Evolutionary conservation across 2,888 invertebrate genomes (phyloP), one percentile per base, ranked within the genome.

Genomic region (Corbicula japonica): DNA sequence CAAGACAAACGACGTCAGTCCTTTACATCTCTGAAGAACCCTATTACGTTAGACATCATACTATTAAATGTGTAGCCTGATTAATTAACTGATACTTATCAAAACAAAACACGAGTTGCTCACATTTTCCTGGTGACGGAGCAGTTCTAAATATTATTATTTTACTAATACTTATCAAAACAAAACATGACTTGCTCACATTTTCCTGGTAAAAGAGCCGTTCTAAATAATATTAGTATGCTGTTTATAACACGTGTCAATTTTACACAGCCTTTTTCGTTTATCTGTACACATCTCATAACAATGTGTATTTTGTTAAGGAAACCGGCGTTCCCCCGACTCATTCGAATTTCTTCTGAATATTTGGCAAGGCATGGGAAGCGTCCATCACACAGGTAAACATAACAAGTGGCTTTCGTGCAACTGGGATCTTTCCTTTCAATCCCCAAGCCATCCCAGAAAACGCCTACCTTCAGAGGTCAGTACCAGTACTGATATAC

Each of bases 351-450:
- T 75, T 75, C 30, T 38, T 74, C 26, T 44, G 50, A 35, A 30
- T 74, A 10, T 78, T 78, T 15, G 38, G 34, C n/a, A 50, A 38
- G 1, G 71, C 75, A 6, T 78, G 78, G 76, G 23, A 63, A 44
- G 26, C 38, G n/a, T 44, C 70, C 6, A 60, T 76, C 58, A 66
- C 66, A 12, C 32, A 35, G 1, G 21, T 35, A 1, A 78, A 63
- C 15, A 56, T 78, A 1, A 21, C 18, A 34, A 75, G 38, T 63
- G 77, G 77, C 8, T 82, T 77, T 69, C 44, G 32, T n/a, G 62
- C 75, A 4, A 77, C 75, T 4, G 77, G 81, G 1, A 82, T 78
- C 15, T 71, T 68, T 52, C 81, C 73, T 3, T 80, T 66, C 44
- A 80, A 76, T 52, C 69, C 65, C 10, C 58, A 56, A 15, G 73